These are phyloP conservation scores for Lates japonicus DNA, from an alignment of 2,797 vertebrate species.

Conservation along the genomic window DNA sequence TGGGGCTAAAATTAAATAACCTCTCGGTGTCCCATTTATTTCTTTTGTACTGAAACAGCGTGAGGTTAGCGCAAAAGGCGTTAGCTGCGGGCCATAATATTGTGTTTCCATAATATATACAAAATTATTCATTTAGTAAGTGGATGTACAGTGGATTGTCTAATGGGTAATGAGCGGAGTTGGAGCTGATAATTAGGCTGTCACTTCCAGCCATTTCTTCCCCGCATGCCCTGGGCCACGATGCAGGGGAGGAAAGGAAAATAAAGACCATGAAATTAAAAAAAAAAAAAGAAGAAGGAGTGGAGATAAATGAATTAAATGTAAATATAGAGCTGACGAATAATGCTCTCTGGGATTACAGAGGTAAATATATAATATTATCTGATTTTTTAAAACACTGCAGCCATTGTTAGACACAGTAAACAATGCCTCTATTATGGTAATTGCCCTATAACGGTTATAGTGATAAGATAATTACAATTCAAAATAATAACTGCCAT, in stretches of 20 bases:
- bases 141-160: conserved; percentile 90
- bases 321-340: conserved; percentile 62
- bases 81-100: conserved; percentile 88
- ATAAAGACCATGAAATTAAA: conserved; percentile 61
- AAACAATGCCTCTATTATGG: conserved; percentile 38
- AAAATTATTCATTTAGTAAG: conserved; percentile 91
- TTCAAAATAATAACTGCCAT: conserved; percentile 35
- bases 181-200: conserved; percentile 90
- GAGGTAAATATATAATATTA: conserved; percentile 57
- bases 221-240: conserved; percentile 79
- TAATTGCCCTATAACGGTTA: conserved; percentile 39
- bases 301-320: conserved; percentile 75
- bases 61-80: conserved; percentile 82
- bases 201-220: conserved; percentile 88
- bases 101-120: conserved; percentile 89
- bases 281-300: conserved; percentile 25
- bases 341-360: conserved; percentile 52
- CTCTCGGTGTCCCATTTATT: conserved; percentile 88
- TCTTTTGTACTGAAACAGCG: conserved; percentile 86
- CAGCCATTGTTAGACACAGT: conserved; percentile 29
- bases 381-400: conserved; percentile 37
- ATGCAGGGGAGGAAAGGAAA: conserved; percentile 60
- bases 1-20: conserved; percentile 88
- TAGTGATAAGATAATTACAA: conserved; percentile 26
- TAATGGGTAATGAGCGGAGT: conserved; percentile 90